Conservation (phyloP, 1,140 invertebrate species). For the Dendrolimus kikuchii region DNA sequence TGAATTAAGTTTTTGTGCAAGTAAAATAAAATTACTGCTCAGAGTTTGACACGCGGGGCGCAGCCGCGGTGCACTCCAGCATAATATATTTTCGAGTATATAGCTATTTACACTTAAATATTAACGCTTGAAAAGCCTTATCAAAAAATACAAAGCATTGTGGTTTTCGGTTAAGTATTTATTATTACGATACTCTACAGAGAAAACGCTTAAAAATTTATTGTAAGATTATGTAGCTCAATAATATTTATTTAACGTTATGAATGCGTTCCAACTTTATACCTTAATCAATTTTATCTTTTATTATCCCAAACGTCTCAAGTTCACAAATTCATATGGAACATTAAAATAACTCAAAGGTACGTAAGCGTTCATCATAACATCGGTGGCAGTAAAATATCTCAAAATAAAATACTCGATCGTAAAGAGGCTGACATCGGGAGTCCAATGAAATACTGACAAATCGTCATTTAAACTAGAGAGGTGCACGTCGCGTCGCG, state of each 20-base stretch:
- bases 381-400: slow-evolving; percentile 58
- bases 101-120: too few species aligned
- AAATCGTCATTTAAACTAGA: slow-evolving; percentile 53
- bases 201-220: not conserved
- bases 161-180: too few species aligned
- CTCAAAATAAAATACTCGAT: slow-evolving; percentile 55
- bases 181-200: not conserved
- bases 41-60: too few species aligned
- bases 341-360: slow-evolving; percentile 43
- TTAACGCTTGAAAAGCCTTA: too few species aligned
- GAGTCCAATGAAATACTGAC: slow-evolving; percentile 52
- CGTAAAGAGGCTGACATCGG: slow-evolving; percentile 60
- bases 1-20: too few species aligned
- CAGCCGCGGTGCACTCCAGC: too few species aligned
- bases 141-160: too few species aligned
- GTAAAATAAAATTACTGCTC: too few species aligned
- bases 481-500: slow-evolving; percentile 19
- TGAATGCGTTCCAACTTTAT: slow-evolving; percentile 12
- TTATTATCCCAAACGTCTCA: slow-evolving; percentile 24
- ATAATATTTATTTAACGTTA: slow-evolving; percentile 8
- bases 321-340: slow-evolving; percentile 33
- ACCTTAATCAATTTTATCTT: slow-evolving; percentile 30
- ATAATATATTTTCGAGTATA: too few species aligned
- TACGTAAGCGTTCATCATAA: slow-evolving; percentile 54
- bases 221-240: not conserved